Conservation (phyloP, 1,140 invertebrate species). For the Rhagoletis zephyria region DNA sequence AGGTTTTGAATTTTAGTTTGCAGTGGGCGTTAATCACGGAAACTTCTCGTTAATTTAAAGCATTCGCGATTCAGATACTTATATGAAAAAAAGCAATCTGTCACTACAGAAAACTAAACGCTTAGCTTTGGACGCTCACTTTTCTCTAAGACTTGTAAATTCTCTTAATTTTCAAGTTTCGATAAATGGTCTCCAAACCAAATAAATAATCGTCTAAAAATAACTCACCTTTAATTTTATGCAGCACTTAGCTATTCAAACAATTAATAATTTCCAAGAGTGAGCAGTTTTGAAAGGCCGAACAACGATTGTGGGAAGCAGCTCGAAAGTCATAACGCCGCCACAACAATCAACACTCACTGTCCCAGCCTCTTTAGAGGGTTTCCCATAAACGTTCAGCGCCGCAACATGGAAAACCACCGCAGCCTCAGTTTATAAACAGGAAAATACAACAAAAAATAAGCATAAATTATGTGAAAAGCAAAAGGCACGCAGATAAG, state of each 20-base stretch:
- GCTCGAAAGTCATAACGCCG: neutral
- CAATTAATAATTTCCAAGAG: no score
- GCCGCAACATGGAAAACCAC: neutral
- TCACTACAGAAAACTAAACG: no score
- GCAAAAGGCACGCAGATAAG: neutral
- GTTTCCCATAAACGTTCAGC: conserved; percentile 16
- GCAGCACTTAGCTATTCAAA: neutral
- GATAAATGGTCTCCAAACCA: no score
- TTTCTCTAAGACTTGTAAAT: no score
- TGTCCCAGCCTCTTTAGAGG: neutral
- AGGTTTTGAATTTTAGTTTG: no score
- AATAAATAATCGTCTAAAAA: neutral
- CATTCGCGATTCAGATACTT: no score
- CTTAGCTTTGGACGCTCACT: no score
- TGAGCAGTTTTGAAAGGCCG: neutral
- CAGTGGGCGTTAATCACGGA: no score
- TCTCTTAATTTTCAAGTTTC: no score
- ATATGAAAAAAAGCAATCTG: no score
- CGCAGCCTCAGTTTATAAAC: neutral
- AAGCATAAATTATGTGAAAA: conserved; percentile 3
- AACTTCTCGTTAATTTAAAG: no score
- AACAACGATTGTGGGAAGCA: neutral
- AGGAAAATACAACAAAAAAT: neutral
- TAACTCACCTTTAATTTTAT: neutral
- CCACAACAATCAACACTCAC: neutral